These are phyloP conservation scores for Cliona cf. orientalis DNA, from an alignment of 37 sponge, comb jelly and placozoan genomes.

Conservation along the genomic window DNA sequence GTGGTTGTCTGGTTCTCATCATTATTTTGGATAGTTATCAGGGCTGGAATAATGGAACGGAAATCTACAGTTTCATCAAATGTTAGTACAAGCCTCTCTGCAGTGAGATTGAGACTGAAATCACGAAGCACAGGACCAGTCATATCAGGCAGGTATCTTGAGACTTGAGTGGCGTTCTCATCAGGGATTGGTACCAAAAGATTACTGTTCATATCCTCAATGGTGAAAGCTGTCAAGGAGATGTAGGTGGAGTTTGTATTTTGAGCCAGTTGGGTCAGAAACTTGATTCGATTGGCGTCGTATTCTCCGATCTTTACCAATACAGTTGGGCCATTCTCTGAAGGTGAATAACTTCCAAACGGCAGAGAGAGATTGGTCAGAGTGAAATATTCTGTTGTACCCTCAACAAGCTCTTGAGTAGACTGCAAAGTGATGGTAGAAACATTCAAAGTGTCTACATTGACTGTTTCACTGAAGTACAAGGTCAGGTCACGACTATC, in stretches of 20 bases:
- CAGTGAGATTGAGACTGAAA: slow-evolving; percentile 82
- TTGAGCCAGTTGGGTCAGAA: slow-evolving; percentile 59
- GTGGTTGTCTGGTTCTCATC: neutral
- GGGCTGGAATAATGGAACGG: slow-evolving; percentile 21
- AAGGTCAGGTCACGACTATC: slow-evolving; percentile 57
- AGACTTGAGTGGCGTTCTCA: slow-evolving; percentile 56
- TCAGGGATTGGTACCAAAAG: slow-evolving; percentile 31
- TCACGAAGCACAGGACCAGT: slow-evolving; percentile 61
- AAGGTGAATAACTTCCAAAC: slow-evolving; percentile 37
- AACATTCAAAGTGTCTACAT: slow-evolving; percentile 73
- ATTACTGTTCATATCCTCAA: slow-evolving; percentile 84
- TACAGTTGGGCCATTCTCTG: slow-evolving; percentile 61
- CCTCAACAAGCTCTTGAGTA: neutral
- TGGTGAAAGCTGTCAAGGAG: slow-evolving; percentile 27
- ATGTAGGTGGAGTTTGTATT: slow-evolving; percentile 54
- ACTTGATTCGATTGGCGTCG: slow-evolving; percentile 85
- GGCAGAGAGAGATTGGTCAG: slow-evolving; percentile 55
- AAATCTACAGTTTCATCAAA: slow-evolving; percentile 94
- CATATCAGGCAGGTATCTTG: slow-evolving; percentile 46
- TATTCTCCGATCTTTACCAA: slow-evolving; percentile 67
- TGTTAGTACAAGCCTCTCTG: slow-evolving; percentile 61
- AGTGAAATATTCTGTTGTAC: slow-evolving; percentile 38
- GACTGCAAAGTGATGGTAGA: slow-evolving; percentile 74
- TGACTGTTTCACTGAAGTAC: slow-evolving; percentile 82
- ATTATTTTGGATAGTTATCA: slow-evolving; percentile 46